Percentiles rank a stretch among this genome's conserved stretches.
phyloP scores from a whole-genome alignment of 2,113 vertebrate species.

The Crypturellus undulatus region DNA sequence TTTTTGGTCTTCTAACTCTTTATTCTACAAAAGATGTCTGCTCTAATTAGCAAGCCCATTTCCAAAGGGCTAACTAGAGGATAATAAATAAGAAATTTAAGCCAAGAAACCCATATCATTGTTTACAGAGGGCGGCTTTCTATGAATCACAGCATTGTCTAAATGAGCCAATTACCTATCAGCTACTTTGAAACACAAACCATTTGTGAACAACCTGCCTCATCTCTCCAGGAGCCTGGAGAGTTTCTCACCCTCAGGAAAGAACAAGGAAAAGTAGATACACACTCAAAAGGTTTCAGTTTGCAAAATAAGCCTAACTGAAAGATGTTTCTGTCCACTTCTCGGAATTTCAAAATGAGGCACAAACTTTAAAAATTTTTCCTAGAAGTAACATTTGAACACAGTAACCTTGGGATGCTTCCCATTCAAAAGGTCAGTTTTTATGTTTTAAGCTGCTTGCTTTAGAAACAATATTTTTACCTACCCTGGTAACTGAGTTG shows the following conservation, averaged over 20 bases:
- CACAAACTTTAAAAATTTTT: background rate
- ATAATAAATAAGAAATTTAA: slow-evolving; percentile 10
- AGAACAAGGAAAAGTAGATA: background rate
- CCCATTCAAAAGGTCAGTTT: background rate
- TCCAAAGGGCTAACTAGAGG: background rate
- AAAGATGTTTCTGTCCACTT: background rate
- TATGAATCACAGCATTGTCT: background rate
- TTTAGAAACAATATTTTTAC: background rate
- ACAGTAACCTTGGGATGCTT: background rate
- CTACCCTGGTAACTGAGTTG: background rate
- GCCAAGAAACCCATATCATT: background rate
- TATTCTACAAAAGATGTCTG: fast-evolving
- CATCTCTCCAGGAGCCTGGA: background rate
- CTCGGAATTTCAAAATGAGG: background rate
- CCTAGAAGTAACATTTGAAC: background rate
- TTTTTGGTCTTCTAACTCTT: background rate
- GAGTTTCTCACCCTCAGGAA: background rate
- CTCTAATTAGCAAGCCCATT: background rate
- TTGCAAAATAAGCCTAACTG: background rate
- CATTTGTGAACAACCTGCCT: background rate
- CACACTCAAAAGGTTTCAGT: background rate
- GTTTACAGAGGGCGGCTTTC: background rate
- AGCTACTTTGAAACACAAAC: slow-evolving; percentile 5
- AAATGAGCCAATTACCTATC: background rate
- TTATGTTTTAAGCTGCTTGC: background rate